Percentiles rank a stretch among this genome's conserved stretches.
Evolutionary conservation across 2,888 invertebrate genomes (phyloP).

Genomic region (Palloptera scutellata): DNA sequence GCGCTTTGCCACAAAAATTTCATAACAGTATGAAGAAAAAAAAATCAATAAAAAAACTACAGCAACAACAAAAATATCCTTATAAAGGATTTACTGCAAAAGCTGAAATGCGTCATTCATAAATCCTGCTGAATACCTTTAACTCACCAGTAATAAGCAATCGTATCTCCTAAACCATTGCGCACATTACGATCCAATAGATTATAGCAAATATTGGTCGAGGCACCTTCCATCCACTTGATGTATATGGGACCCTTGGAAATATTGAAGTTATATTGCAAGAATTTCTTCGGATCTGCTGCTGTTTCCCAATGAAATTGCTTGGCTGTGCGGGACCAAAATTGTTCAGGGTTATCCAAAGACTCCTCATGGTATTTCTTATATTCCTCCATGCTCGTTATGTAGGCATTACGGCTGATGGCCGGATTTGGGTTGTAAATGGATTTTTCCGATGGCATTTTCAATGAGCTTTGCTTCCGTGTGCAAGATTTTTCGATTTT

Average conservation of each 20-base stretch:
- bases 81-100: background rate
- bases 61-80: background rate
- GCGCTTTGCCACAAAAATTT: constrained; percentile 1
- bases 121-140: no score
- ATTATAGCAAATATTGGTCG: constrained; percentile 96
- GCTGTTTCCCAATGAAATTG: constrained; percentile 93
- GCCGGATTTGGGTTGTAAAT: constrained; percentile 70
- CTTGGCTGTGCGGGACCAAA: constrained; percentile 93
- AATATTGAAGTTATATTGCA: constrained; percentile 91
- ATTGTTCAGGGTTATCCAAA: constrained; percentile 85
- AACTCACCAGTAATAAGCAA: constrained; percentile 94
- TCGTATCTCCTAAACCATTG: constrained; percentile 86
- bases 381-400: constrained; percentile 79
- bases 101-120: constrained; percentile 1
- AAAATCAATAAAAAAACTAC: no score
- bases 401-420: constrained; percentile 70
- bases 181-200: constrained; percentile 90
- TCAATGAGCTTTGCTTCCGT: constrained; percentile 23
- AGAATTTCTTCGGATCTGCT: constrained; percentile 77
- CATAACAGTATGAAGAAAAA: background rate
- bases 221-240: constrained; percentile 94
- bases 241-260: constrained; percentile 88
- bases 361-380: constrained; percentile 84
- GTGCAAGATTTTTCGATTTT: no score
- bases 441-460: constrained; percentile 69